A percentile compares a stretch with the other conserved stretches of the same genome.
Conservation (phyloP, 1,140 invertebrate genomes). For the Luehdorfia chinensis region DNA sequence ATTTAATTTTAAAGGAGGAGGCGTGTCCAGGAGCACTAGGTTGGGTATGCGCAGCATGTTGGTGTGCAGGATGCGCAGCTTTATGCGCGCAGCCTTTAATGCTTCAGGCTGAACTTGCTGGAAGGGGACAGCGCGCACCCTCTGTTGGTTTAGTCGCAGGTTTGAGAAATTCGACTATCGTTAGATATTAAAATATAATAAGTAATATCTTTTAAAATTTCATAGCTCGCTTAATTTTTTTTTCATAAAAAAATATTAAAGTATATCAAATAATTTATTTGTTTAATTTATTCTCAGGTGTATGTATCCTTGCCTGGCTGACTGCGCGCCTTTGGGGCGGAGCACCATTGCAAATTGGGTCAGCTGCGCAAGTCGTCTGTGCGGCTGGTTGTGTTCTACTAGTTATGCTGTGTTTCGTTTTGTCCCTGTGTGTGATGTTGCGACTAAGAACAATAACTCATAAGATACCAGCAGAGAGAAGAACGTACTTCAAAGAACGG, state of each 20-base stretch:
- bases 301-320: constrained; percentile 62
- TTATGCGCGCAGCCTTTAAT: constrained; percentile 67
- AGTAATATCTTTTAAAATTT: no score
- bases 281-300: constrained; percentile 48
- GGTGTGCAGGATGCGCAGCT: constrained; percentile 66
- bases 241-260: no score
- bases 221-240: no score
- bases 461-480: constrained; percentile 61
- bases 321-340: constrained; percentile 65
- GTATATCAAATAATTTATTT: constrained; percentile 32
- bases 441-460: constrained; percentile 53
- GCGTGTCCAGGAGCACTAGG: constrained; percentile 48
- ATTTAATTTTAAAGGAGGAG: constrained; percentile 31
- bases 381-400: constrained; percentile 57
- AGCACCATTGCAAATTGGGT: constrained; percentile 55
- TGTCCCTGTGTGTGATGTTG: constrained; percentile 55
- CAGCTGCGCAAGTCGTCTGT: constrained; percentile 59
- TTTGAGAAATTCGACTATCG: constrained; percentile 18
- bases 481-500: constrained; percentile 62
- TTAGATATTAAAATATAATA: no score
- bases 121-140: constrained; percentile 47
- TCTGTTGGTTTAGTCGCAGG: constrained; percentile 55
- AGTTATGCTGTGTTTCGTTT: constrained; percentile 47
- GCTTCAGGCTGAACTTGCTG: constrained; percentile 68
- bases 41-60: constrained; percentile 61